Conservation (phyloP, 2,888 invertebrate genomes). For the Sussaba pulchella region DNA sequence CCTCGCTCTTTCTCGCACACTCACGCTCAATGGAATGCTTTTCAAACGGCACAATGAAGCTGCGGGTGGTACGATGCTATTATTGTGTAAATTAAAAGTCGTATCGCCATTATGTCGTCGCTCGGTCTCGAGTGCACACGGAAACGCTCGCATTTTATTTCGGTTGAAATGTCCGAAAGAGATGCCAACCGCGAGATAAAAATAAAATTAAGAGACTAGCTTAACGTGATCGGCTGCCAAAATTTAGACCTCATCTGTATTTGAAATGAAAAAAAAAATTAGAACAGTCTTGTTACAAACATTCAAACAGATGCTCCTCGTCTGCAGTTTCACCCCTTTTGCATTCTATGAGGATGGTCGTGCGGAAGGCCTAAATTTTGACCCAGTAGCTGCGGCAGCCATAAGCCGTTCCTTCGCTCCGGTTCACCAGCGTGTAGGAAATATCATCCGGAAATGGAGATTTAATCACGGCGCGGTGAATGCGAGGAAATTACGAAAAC, state of each 20-base stretch:
- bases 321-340: not conserved
- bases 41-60: constrained; percentile 68
- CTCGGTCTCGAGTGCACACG: constrained; percentile 19
- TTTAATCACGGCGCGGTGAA: constrained; percentile 32
- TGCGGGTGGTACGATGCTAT: constrained; percentile 64
- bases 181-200: constrained; percentile 11
- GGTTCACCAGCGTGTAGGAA: not conserved
- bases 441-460: constrained; percentile 37
- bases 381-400: not conserved
- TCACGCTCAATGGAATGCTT: constrained; percentile 59
- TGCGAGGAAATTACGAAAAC: constrained; percentile 17
- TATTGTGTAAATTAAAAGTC: constrained; percentile 70
- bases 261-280: constrained; percentile 9
- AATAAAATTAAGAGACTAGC: not conserved
- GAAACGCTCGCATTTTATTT: constrained; percentile 35
- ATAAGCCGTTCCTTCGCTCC: not conserved
- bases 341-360: not conserved
- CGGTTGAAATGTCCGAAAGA: constrained; percentile 37
- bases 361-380: not conserved
- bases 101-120: constrained; percentile 63
- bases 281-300: not conserved
- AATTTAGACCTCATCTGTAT: constrained; percentile 9
- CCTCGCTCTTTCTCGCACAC: too few relatives aligned
- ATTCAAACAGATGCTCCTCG: not conserved
- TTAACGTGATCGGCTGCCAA: not conserved